Base-by-base conservation (phyloP, 2,113 vertebrate species). In the Thomomys bottae region DNA sequence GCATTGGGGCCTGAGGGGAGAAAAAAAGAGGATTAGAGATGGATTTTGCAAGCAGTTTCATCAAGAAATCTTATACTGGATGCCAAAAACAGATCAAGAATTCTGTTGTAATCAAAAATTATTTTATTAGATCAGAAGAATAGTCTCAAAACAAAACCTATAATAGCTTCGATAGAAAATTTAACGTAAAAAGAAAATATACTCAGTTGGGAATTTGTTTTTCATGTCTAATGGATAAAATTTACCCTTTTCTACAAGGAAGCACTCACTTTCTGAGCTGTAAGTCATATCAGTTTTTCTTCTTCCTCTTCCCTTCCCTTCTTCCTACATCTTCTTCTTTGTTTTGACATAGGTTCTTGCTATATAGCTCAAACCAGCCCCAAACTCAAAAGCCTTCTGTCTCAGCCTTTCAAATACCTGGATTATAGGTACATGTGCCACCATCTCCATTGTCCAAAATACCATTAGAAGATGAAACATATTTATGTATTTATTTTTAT, bases 1-100 rank as follows among this genome's bases (percentile, higher is more conserved):
- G 34, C 72, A n/a, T 45, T 66, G 28, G 11, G 67, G 40, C 89
- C 81, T 70, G 38, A 75, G 30, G 77, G 66, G 36, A 78, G 59
- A 85, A 89, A 70, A 59, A 73, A 95, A 91, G 40, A 75, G 17
- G n/a, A 77, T 59, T 83, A 83, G 66, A 86, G 59, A 75, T 57
- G 38, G 28, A 38, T 89, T 91, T 23, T 93, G 49, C 45, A 49
- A 20, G 67, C 17, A 87, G 45, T 10, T 32, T 68, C 49, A 26
- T 6, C 24, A 57, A 54, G 49, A 54, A 54, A 54, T 72, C 36
- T 82, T 45, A 68, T 70, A 26, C 34, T 80, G 67, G 54, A 26
- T n/a, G 40, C 1, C 32, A 61, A 87, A 32, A 73, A 75, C 66
- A 83, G 20, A 82, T 42, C 24, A 71, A 76, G 23, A 79, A 71